phyloP scores from a whole-genome alignment of 2,797 vertebrate genomes.

The Acanthurus tractus region DNA sequence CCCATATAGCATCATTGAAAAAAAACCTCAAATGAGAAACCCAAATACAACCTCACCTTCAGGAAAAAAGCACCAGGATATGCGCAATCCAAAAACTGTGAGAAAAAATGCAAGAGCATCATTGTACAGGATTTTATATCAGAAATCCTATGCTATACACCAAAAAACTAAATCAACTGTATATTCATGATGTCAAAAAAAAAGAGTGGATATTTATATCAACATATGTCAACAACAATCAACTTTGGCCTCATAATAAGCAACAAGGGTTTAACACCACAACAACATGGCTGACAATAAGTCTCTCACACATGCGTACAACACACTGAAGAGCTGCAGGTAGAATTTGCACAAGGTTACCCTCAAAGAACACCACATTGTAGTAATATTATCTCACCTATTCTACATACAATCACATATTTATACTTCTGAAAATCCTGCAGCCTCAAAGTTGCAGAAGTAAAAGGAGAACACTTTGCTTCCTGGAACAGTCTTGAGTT shows the following conservation, averaged over 20 bases:
- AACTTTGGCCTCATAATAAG: constrained; percentile 76
- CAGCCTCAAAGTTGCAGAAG: constrained; percentile 55
- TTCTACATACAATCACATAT: constrained; percentile 66
- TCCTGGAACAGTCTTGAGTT: constrained; percentile 54
- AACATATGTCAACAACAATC: constrained; percentile 70
- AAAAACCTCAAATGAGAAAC: constrained; percentile 46
- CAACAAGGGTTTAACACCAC: constrained; percentile 69
- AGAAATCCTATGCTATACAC: constrained; percentile 62
- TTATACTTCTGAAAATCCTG: constrained; percentile 68
- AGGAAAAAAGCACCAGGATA: constrained; percentile 46
- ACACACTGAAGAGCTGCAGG: constrained; percentile 76
- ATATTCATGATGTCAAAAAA: constrained; percentile 57
- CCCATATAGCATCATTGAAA: constrained; percentile 42
- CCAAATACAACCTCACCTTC: constrained; percentile 51
- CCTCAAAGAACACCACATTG: constrained; percentile 72
- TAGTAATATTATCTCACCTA: constrained; percentile 72
- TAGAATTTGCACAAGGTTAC: constrained; percentile 72
- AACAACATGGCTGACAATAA: constrained; percentile 55
- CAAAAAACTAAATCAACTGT: constrained; percentile 69
- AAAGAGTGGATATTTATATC: constrained; percentile 63
- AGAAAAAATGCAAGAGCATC: constrained; percentile 39
- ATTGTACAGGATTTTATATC: constrained; percentile 56
- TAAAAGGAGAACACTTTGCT: constrained; percentile 44
- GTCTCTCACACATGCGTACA: constrained; percentile 74
- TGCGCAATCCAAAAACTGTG: constrained; percentile 49